Conservation (phyloP, 1,140 invertebrate genomes). For the Conus ventricosus region DNA sequence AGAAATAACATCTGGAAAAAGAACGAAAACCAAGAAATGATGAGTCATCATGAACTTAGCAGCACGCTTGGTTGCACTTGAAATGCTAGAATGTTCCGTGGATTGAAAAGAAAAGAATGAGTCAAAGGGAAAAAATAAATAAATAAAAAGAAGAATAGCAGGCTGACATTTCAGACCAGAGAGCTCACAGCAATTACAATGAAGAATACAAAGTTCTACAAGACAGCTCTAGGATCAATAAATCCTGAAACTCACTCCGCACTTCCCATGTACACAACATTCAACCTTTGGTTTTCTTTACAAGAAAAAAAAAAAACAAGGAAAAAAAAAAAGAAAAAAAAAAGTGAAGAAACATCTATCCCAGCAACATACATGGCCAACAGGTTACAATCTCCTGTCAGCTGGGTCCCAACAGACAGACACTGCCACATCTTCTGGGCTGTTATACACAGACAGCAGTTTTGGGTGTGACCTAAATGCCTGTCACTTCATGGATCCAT, state of each 20-base stretch:
- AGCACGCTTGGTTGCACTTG: neutral
- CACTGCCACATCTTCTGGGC: neutral
- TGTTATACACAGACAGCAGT: neutral
- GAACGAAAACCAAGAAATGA: neutral
- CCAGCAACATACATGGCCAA: neutral
- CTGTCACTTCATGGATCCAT: neutral
- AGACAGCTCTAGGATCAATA: neutral
- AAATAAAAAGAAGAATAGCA: neutral
- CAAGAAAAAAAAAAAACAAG: no score
- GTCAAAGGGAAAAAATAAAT: neutral
- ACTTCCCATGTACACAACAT: neutral
- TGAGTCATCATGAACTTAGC: neutral
- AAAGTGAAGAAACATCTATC: neutral
- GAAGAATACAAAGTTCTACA: neutral
- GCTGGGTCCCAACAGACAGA: no score
- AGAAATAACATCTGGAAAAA: no score
- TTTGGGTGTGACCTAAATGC: neutral
- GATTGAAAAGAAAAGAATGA: neutral
- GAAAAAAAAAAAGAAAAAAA: no score
- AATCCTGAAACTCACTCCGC: neutral
- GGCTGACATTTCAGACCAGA: neutral
- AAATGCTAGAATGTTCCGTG: neutral
- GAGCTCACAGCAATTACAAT: neutral
- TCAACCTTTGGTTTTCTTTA: neutral
- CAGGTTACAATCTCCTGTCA: no score